These are phyloP conservation scores for Thryonomys swinderianus DNA, from an alignment of 2,113 vertebrate species.

Conservation along the genomic window DNA sequence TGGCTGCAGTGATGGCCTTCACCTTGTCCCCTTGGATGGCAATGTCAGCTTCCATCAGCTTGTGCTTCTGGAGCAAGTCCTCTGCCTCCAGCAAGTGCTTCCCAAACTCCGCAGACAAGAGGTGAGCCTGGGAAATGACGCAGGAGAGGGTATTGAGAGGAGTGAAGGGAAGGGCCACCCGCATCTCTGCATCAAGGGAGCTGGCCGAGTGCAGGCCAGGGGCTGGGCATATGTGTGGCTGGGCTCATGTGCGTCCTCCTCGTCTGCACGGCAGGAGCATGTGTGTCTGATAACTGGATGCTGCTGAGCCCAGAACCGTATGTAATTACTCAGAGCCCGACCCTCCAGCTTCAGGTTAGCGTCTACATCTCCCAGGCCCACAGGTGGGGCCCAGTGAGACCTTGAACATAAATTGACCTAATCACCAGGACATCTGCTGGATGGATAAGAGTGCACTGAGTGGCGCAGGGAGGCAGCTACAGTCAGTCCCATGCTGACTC, in stretches of 20 bases:
- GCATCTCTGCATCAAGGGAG: not conserved
- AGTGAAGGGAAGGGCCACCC: not conserved
- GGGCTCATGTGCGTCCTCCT: not conserved
- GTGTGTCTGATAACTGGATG: not conserved
- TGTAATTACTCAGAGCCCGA: not conserved
- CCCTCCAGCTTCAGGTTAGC: not conserved
- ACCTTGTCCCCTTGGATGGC: slow-evolving; percentile 94
- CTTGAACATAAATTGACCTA: not conserved
- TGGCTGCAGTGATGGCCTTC: slow-evolving; percentile 87
- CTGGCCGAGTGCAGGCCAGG: not conserved
- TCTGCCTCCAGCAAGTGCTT: slow-evolving; percentile 97
- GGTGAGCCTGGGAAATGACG: slow-evolving; percentile 86
- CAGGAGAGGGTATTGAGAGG: not conserved
- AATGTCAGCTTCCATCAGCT: slow-evolving; percentile 94
- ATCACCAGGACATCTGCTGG: not conserved
- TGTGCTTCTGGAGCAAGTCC: slow-evolving; percentile 95
- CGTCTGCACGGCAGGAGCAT: too few relatives aligned
- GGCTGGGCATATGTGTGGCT: not conserved
- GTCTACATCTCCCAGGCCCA: not conserved
- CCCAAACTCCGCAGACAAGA: slow-evolving; percentile 93
- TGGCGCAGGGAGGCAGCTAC: not conserved
- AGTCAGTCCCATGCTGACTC: not conserved
- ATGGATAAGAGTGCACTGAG: not conserved
- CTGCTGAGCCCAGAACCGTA: not conserved
- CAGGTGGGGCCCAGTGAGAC: not conserved